Conservation (phyloP, 1,140 invertebrate species). For the Phymastichus coffea region DNA sequence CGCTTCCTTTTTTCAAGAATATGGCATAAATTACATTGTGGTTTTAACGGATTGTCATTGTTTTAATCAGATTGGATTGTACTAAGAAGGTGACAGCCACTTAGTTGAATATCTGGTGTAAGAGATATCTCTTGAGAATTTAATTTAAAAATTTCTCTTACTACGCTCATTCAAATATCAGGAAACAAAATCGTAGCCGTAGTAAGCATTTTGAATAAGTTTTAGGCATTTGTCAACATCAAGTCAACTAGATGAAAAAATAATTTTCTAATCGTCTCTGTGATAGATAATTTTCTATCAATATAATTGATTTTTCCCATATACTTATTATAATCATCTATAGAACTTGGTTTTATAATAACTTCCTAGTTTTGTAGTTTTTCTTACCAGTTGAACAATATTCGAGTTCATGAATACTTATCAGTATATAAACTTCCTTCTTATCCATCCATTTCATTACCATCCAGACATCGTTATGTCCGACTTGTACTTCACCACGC, state of each 20-base stretch:
- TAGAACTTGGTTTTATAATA: slow-evolving; percentile 9
- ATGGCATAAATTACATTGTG: too few species aligned
- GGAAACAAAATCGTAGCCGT: too few species aligned
- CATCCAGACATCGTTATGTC: background rate
- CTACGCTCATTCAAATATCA: too few species aligned
- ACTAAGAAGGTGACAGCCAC: too few species aligned
- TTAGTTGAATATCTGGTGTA: too few species aligned
- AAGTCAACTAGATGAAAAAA: slow-evolving; percentile 24
- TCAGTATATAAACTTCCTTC: slow-evolving; percentile 16
- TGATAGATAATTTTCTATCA: slow-evolving; percentile 17
- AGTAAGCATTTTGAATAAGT: slow-evolving; percentile 15
- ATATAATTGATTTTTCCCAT: slow-evolving; percentile 23
- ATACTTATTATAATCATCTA: slow-evolving; percentile 21
- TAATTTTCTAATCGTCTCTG: slow-evolving; percentile 22
- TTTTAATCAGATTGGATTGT: too few species aligned
- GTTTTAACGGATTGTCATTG: too few species aligned
- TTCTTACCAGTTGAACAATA: slow-evolving; percentile 13
- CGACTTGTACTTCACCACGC: background rate
- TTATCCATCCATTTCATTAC: slow-evolving; percentile 24
- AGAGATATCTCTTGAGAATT: too few species aligned
- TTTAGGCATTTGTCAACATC: slow-evolving; percentile 2
- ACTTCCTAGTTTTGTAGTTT: slow-evolving; percentile 1
- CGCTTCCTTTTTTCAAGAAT: too few species aligned
- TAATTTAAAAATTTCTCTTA: too few species aligned
- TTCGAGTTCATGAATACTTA: slow-evolving; percentile 12